Evolutionary conservation across 1,140 invertebrate genomes (phyloP).

Genomic region (Ridgeia piscesae): DNA sequence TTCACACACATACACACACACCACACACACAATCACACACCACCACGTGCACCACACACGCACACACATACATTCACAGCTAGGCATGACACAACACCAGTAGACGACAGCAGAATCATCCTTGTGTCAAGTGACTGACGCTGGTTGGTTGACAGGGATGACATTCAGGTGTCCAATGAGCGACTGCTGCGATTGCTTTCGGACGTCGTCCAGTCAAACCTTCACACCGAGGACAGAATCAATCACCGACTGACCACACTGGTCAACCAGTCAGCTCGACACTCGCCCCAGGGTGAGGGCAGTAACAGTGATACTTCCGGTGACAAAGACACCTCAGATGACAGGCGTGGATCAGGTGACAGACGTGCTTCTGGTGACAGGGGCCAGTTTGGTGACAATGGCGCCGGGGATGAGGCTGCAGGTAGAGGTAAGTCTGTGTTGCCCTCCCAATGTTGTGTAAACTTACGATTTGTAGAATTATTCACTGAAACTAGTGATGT

Average conservation of each 20-base stretch:
- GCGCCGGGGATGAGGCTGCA: not conserved
- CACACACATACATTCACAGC: not conserved
- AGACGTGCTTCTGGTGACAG: not conserved
- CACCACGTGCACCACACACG: not conserved
- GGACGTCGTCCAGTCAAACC: slow-evolving; percentile 45
- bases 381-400: too few relatives aligned
- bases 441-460: not conserved
- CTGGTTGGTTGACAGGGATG: slow-evolving; percentile 34
- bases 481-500: too few relatives aligned
- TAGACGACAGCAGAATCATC: too few relatives aligned
- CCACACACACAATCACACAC: not conserved
- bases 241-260: slow-evolving; percentile 39
- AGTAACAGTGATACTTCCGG: not conserved
- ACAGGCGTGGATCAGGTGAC: not conserved
- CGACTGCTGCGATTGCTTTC: slow-evolving; percentile 48
- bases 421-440: not conserved
- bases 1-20: not conserved
- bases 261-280: slow-evolving; percentile 12
- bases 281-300: not conserved
- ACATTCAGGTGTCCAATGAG: slow-evolving; percentile 45
- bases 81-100: too few relatives aligned
- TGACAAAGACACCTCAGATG: not conserved
- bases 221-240: slow-evolving; percentile 48
- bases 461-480: too few relatives aligned
- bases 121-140: not conserved